Evolutionary conservation across 2,888 invertebrate genomes (phyloP).

Genomic region (Escarpia spicata): DNA sequence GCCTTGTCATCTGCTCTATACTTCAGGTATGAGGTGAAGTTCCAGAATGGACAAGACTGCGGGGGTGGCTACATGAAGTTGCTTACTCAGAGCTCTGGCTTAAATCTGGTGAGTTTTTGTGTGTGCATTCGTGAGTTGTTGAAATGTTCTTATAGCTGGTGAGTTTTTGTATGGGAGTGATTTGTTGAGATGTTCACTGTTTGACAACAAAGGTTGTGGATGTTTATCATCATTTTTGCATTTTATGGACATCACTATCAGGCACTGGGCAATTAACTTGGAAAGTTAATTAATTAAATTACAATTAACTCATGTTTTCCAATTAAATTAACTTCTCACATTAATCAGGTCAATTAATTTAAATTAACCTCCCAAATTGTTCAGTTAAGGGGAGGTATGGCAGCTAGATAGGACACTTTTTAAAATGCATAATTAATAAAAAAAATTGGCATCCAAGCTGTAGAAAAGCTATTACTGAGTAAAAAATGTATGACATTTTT

Average conservation of each 20-base stretch:
- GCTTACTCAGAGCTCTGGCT: constrained; percentile 72
- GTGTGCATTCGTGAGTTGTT: neutral
- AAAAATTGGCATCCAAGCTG: too few species aligned
- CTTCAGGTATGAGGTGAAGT: constrained; percentile 70
- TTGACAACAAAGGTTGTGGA: neutral
- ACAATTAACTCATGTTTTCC: too few species aligned
- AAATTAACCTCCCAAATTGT: too few species aligned
- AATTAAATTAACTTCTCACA: too few species aligned
- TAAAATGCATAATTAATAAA: too few species aligned
- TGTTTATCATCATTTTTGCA: neutral
- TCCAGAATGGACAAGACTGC: constrained; percentile 97
- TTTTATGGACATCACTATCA: neutral
- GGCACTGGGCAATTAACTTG: too few species aligned
- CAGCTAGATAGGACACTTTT: too few species aligned
- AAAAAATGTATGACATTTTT: too few species aligned
- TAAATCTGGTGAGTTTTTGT: constrained; percentile 70
- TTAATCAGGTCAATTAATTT: too few species aligned
- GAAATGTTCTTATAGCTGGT: constrained; percentile 70
- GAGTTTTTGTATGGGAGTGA: constrained; percentile 36
- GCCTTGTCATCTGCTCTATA: neutral
- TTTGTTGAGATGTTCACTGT: neutral
- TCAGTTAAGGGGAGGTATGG: too few species aligned
- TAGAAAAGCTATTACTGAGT: too few species aligned
- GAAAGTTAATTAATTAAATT: too few species aligned
- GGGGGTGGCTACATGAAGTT: constrained; percentile 98